A percentile compares a stretch with the other conserved stretches of the same genome.
These are phyloP conservation scores for Drosophila sulfurigaster DNA, from an alignment of 1,140 invertebrate genomes.

Conservation along the genomic window DNA sequence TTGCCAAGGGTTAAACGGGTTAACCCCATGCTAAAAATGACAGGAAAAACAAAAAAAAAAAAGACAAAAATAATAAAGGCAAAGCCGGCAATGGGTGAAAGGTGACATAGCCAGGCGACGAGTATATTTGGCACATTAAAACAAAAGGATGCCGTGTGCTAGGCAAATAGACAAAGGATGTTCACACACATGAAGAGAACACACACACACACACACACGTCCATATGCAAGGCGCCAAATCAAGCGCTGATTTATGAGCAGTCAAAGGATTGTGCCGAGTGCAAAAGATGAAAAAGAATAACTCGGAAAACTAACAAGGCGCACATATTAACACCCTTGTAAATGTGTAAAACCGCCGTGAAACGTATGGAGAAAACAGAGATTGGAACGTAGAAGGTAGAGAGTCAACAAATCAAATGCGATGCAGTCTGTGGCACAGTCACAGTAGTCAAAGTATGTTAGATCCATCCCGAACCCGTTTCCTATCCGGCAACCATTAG, in stretches of 20 bases:
- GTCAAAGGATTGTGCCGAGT: conserved; percentile 61
- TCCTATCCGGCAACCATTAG: conserved; percentile 68
- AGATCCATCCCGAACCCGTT: conserved; percentile 40
- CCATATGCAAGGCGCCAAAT: conserved; percentile 72
- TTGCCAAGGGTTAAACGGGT: conserved; percentile 79
- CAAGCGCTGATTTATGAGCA: conserved; percentile 78
- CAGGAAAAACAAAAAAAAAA: conserved; percentile 40
- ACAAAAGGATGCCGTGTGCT: conserved; percentile 78
- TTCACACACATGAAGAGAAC: conserved; percentile 28
- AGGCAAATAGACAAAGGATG: conserved; percentile 75
- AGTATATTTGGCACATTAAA: conserved; percentile 81
- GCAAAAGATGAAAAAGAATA: conserved; percentile 46
- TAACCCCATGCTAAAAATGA: conserved; percentile 64
- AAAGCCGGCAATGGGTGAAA: conserved; percentile 21
- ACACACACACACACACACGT: conserved; percentile 38
- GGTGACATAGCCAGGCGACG: conserved; percentile 44
- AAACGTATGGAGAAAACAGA: conserved; percentile 36
- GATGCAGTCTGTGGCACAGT: conserved; percentile 10
- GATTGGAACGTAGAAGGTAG: conserved; percentile 8
- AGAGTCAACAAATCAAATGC: conserved; percentile 68
- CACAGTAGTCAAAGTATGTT: conserved; percentile 16
- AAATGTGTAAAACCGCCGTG: conserved; percentile 79
- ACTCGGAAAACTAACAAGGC: conserved; percentile 71
- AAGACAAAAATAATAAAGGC: conserved; percentile 16
- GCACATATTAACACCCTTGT: conserved; percentile 77